Evolutionary conservation across 2,888 invertebrate species (phyloP).

Genomic region (Augochlorella aurata): DNA sequence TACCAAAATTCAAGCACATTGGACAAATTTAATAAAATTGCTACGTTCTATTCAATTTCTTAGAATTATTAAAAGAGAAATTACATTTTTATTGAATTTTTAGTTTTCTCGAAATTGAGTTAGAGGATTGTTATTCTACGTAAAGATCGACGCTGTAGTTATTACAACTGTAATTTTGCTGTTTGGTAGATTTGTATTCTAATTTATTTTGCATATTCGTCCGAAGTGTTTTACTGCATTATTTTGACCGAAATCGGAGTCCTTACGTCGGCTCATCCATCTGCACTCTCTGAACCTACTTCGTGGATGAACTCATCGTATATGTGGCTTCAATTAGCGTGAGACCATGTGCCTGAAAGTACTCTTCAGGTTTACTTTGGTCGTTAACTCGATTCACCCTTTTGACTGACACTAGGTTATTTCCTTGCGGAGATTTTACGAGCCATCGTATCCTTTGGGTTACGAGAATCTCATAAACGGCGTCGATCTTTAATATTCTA

Average conservation of each 20-base stretch:
- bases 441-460: constrained; percentile 1
- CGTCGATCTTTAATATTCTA: background rate
- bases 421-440: constrained; percentile 38
- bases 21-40: no score
- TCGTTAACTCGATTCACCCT: constrained; percentile 52
- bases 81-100: no score
- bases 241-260: constrained; percentile 13
- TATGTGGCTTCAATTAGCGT: constrained; percentile 49
- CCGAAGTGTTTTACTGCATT: background rate
- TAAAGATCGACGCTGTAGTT: no score
- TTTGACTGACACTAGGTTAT: constrained; percentile 30
- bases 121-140: no score
- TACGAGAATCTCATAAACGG: constrained; percentile 2
- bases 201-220: background rate
- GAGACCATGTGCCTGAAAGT: constrained; percentile 43
- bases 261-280: constrained; percentile 4
- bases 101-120: no score
- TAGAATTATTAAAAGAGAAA: no score
- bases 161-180: background rate
- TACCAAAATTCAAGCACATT: no score
- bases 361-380: constrained; percentile 48
- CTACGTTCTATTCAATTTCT: no score
- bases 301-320: constrained; percentile 28
- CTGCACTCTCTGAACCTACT: constrained; percentile 22
- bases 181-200: background rate